phyloP scores from a whole-genome alignment of 2,113 vertebrate species.

The Illadopsis cleaveri region DNA sequence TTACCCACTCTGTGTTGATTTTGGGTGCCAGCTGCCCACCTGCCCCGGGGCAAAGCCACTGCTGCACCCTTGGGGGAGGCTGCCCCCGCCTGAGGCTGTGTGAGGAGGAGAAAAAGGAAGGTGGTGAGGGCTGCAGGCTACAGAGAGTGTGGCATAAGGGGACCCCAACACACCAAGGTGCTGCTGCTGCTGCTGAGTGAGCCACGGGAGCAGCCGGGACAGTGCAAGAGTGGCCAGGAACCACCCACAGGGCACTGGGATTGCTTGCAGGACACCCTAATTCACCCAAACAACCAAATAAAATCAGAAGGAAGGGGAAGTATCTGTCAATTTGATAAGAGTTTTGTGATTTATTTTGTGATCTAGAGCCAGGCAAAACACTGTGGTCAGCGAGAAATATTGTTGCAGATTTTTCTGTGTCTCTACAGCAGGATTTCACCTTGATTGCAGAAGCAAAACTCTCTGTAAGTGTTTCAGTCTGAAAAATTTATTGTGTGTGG shows the following conservation, averaged over 20 bases:
- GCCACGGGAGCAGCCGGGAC: neutral
- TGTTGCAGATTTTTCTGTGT: neutral
- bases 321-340: neutral
- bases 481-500: neutral
- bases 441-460: neutral
- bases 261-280: accelerated
- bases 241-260: no score
- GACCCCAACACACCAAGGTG: accelerated
- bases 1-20: accelerated
- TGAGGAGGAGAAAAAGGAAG: accelerated
- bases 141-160: accelerated
- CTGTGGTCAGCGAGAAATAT: neutral
- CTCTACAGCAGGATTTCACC: neutral
- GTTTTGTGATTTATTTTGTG: neutral
- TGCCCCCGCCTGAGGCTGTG: accelerated
- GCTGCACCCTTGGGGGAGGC: accelerated
- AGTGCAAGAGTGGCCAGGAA: neutral
- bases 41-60: accelerated
- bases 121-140: accelerated
- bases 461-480: neutral
- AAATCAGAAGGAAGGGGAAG: accelerated
- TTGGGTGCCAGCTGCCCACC: neutral
- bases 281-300: neutral
- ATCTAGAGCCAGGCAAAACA: neutral
- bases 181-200: neutral